Evolutionary conservation across 2,113 vertebrate species (phyloP).

Genomic region (Ancistrus triradiatus): DNA sequence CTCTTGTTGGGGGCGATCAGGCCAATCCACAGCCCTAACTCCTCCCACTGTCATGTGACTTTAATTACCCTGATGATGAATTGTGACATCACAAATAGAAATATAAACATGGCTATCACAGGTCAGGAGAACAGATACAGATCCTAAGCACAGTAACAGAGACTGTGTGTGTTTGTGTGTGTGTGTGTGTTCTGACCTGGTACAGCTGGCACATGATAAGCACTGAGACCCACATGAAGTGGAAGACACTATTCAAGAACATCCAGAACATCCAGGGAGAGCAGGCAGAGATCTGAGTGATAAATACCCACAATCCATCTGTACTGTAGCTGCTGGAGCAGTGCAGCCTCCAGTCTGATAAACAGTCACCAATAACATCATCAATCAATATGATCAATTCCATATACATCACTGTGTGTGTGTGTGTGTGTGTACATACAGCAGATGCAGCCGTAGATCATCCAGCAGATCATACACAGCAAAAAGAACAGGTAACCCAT

Average conservation of each 20-base stretch:
- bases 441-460: conserved; percentile 97
- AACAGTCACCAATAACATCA: background rate
- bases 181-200: conserved; percentile 73
- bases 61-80: no score
- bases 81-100: no score
- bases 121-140: no score
- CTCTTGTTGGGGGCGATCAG: no score
- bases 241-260: conserved; percentile 97
- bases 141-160: no score
- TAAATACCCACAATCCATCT: conserved; percentile 94
- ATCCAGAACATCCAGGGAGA: conserved; percentile 99
- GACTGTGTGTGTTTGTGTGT: background rate
- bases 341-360: conserved; percentile 90
- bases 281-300: conserved; percentile 94
- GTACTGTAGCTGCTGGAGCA: conserved; percentile 88
- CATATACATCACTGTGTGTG: background rate
- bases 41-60: no score
- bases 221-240: conserved; percentile 98
- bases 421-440: conserved; percentile 74
- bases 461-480: conserved; percentile 99
- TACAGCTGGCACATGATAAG: conserved; percentile 99
- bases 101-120: no score
- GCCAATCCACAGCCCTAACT: no score
- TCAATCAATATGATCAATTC: background rate
- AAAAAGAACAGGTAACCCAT: conserved; percentile 98